Base-by-base conservation (phyloP, 2,888 invertebrate species). In the Iselma pallidipennis region DNA sequence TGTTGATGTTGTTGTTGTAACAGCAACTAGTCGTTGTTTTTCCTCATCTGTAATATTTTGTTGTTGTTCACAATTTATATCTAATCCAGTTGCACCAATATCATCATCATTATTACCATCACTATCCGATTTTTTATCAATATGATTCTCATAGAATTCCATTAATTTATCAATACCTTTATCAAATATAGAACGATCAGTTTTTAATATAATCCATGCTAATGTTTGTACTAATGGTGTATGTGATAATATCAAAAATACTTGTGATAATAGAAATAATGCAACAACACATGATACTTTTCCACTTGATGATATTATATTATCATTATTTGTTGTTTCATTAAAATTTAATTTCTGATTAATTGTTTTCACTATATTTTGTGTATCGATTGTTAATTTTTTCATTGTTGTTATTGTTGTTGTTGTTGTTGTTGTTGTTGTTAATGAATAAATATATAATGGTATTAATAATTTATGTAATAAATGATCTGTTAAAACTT, bases 1-100 rank as follows among this genome's bases (percentile, higher is more conserved):
- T 53, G 16, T 33, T 12, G 37, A 16, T 4, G 19, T 16, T 56
- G 49, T 42, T 7, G 26, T 61, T n/a, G n/a, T n/a, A n/a, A n/a
- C n/a, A n/a, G n/a, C n/a, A 7, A 66, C 74, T 61, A 73, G 48
- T 71, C 75, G 78, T 75, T 94, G 90, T 76, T 97, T 97, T 77
- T 97, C 96, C 79, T 97, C 96, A 76, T 96, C 96, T 0, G 96
- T 96, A 19, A 95, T 92, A 80, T 95, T 96, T 55, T 88, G 83
- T 60, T 88, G 82, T 63, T 84, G 83, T 73, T 85, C 87, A 0
- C 23, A 74, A 72, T 50, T 68, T 74, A 21, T 73, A 74, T 59
- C 72, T 72, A 33, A 67, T 57, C 16, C 68, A 70, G 29, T 62
- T 67, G 42, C 25, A 62, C 60, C 62, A 62, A 60, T 37, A 67